These are phyloP conservation scores for Pardosa pseudoannulata DNA, from an alignment of 2,888 invertebrate genomes.

Conservation along the genomic window DNA sequence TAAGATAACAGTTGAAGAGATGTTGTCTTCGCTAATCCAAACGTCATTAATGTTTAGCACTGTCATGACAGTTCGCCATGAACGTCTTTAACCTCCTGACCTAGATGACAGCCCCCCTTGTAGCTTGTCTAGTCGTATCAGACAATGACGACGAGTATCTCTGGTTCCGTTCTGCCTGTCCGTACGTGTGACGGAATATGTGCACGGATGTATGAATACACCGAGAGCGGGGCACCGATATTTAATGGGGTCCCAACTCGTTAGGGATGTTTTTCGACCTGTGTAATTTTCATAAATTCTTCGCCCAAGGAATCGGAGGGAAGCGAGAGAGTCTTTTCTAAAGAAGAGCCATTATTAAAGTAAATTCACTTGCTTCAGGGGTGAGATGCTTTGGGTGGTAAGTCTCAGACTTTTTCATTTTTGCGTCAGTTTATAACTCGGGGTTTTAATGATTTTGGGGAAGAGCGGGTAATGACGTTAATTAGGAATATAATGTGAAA, in stretches of 20 bases:
- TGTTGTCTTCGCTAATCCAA: not conserved
- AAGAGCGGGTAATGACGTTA: not conserved
- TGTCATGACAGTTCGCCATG: not conserved
- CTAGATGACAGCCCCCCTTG: not conserved
- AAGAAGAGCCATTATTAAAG: slow-evolving; percentile 33
- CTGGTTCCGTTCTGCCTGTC: slow-evolving; percentile 55
- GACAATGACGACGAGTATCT: slow-evolving; percentile 23
- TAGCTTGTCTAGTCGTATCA: not conserved
- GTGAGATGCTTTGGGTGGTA: slow-evolving; percentile 40
- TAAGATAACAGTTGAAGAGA: too few relatives aligned
- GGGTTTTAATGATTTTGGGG: not conserved
- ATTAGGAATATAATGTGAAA: not conserved
- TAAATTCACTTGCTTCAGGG: slow-evolving; percentile 23
- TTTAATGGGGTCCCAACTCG: slow-evolving; percentile 59
- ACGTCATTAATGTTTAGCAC: not conserved
- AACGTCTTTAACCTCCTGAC: not conserved
- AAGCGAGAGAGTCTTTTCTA: not conserved
- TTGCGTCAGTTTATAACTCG: not conserved
- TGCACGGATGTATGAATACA: slow-evolving; percentile 47
- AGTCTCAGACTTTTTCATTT: slow-evolving; percentile 8
- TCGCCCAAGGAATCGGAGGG: slow-evolving; percentile 3
- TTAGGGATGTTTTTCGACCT: slow-evolving; percentile 54
- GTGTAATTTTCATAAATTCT: slow-evolving; percentile 66
- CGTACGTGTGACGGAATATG: slow-evolving; percentile 23
- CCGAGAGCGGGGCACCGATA: slow-evolving; percentile 21